Evolutionary conservation across 2,113 vertebrate species (phyloP), one percentile per base, ranked within the genome.

Genomic region (Peromyscus maniculatus): DNA sequence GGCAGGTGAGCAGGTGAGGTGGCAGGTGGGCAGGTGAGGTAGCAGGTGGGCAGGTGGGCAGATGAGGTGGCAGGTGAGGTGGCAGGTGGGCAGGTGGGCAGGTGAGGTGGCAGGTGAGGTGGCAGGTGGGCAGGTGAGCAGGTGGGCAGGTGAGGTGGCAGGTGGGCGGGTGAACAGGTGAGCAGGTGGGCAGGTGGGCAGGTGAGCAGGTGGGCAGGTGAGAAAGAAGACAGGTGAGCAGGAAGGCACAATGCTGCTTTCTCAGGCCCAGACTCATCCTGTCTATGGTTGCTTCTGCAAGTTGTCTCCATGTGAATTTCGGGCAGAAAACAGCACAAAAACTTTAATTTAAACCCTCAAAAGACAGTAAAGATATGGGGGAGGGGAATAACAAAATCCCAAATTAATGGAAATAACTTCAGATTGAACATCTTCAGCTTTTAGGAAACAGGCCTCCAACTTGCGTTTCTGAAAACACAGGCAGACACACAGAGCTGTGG

Each of bases 291-390:
- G 13, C 43, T 55, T 95, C 57, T 92, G 28, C 52, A 92, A 72
- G 67, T 64, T 62, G 28, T 66, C 11, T 88, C 43, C 33, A 79
- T 7, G n/a, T 67, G 33, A 95, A 77, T 89, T 22, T 83, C 5
- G 62, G 31, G 13, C n/a, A 79, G n/a, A 36, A 93, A 59, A 64
- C 1, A 96, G 52, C 3, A 43, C 3, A 43, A 24, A 87, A 10
- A 78, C 36, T 75, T 97, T 89, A 89, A 78, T 59, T 83, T 95
- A 24, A 79, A 13, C 79, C 33, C 39, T 52, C 87, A 72, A 62
- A 96, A 96, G 24, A 59, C 89, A 33, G 17, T 49, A 84, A 31
- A 88, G 10, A 82, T 55, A 31, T 62, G 64, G 52, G 26, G 11
- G 7, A 43, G 87, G 43, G 67, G 0, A 55, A 16, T 36, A 94